Evolutionary conservation across 2,888 invertebrate species (phyloP), one percentile per base, ranked within the genome.

Genomic region (Schrankia costaestrigalis): DNA sequence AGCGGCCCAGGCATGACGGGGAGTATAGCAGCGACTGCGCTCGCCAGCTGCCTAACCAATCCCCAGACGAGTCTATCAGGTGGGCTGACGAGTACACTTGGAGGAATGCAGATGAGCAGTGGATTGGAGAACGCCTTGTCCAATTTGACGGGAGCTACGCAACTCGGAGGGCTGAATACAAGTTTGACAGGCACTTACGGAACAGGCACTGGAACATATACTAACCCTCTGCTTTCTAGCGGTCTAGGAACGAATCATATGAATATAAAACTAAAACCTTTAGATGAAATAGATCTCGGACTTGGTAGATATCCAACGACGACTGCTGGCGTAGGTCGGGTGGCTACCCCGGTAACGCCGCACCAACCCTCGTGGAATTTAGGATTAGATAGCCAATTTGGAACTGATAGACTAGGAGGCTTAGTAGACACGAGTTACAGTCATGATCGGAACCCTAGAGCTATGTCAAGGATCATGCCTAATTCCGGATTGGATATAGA

Each of bases 201-300:
- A 29, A 77, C 79, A 12, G 69, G 67, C 7, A 70, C 80, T 29
- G 85, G 84, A 24, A 91, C 91, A 2, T 93, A 93, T 59, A 91
- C 92, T 39, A 92, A 93, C 63, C 93, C 93, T 10, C 74, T 93
- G 43, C 81, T 89, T 52, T 78, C 90, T 52, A 69, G 90, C 71
- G 81, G 90, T 63, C 74, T 93, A 73, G 85, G 90, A 77, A 77
- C 88, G 31, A 87, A 86, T 82, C 78, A 75, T 15, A 90, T 91
- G 89, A 90, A 88, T 48, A 90, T 90, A 57, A 93, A 93, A 76
- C 81, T 93, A 75, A 93, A 93, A 76, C 91, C 92, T 43, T 82
- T 93, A 71, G 93, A 93, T 56, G 93, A 93, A 69, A 91, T 93
- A 44, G 93, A 93, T 58, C 85, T 93, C 46, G 91, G 92, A 46